These are phyloP conservation scores for Pimpla rufipes DNA, from an alignment of 2,888 invertebrate genomes.

Conservation along the genomic window DNA sequence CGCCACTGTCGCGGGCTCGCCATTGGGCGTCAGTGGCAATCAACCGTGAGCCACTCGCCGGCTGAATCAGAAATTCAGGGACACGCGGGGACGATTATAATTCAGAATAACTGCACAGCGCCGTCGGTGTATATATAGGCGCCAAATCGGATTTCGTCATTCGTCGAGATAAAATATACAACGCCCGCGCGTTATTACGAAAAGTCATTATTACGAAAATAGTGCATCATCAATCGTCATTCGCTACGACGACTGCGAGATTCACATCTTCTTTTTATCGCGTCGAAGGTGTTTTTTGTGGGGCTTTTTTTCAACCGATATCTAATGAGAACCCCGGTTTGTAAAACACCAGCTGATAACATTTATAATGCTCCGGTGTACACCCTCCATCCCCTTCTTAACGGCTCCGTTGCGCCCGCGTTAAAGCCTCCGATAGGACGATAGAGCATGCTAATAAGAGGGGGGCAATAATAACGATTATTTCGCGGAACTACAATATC, in stretches of 20 bases:
- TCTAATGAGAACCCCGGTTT: slow-evolving; percentile 77
- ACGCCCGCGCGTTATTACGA: background rate
- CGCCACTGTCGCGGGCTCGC: slow-evolving; percentile 80
- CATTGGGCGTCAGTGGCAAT: slow-evolving; percentile 84
- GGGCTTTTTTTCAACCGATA: slow-evolving; percentile 16
- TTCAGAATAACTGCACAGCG: slow-evolving; percentile 47
- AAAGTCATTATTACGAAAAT: background rate
- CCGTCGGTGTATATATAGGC: background rate
- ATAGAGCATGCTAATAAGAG: slow-evolving; percentile 82
- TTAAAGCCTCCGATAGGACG: slow-evolving; percentile 79
- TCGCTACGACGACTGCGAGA: background rate
- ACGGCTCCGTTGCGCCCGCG: slow-evolving; percentile 70
- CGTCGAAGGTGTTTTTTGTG: background rate
- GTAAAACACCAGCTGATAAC: slow-evolving; percentile 79
- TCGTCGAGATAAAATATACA: slow-evolving; percentile 10
- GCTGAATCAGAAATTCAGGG: slow-evolving; percentile 73
- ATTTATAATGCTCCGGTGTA: slow-evolving; percentile 77
- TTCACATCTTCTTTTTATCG: background rate
- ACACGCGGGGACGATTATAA: slow-evolving; percentile 69
- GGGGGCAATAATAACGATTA: slow-evolving; percentile 80
- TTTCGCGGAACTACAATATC: slow-evolving; percentile 76
- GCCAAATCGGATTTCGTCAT: slow-evolving; percentile 2
- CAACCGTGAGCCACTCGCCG: slow-evolving; percentile 78
- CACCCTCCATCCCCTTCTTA: slow-evolving; percentile 75
- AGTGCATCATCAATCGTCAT: background rate